Conservation (phyloP, 2,888 invertebrate species). For the Crocallis elinguaria region DNA sequence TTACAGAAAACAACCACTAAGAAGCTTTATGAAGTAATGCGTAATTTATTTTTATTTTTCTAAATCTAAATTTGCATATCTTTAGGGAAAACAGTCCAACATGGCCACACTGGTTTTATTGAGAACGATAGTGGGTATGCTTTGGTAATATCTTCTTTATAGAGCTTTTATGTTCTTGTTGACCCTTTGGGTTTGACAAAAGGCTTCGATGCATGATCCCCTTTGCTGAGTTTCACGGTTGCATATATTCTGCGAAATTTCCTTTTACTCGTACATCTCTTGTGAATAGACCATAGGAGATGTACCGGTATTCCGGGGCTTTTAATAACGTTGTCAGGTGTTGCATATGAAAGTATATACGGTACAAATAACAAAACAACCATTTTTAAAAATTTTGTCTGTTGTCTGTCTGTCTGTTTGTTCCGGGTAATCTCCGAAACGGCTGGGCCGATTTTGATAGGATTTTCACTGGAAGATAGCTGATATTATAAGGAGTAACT, state of each 20-base stretch:
- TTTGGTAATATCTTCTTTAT: constrained; percentile 28
- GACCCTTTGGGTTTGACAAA: constrained; percentile 17
- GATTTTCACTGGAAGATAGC: too few relatives aligned
- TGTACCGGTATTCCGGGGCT: too few relatives aligned
- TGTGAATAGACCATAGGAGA: background rate
- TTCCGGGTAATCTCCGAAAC: too few relatives aligned
- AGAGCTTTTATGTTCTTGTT: constrained; percentile 27
- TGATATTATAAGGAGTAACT: too few relatives aligned
- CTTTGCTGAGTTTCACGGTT: constrained; percentile 3
- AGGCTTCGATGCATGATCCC: constrained; percentile 18
- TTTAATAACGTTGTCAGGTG: too few relatives aligned
- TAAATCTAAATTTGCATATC: background rate
- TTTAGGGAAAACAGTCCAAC: background rate
- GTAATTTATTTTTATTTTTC: too few relatives aligned
- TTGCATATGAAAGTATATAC: too few relatives aligned
- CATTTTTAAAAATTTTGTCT: too few relatives aligned
- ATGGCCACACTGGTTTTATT: constrained; percentile 29
- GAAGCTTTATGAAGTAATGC: too few relatives aligned
- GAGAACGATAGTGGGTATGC: constrained; percentile 31
- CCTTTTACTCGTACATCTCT: background rate
- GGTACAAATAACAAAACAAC: too few relatives aligned
- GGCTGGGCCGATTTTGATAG: too few relatives aligned
- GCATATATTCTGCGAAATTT: background rate
- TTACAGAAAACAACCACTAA: background rate
- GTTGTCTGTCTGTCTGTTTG: too few relatives aligned